Percentiles rank a stretch among this genome's conserved stretches.
Conservation (phyloP, 2,797 vertebrate genomes). For the Peromyscus attwateri region DNA sequence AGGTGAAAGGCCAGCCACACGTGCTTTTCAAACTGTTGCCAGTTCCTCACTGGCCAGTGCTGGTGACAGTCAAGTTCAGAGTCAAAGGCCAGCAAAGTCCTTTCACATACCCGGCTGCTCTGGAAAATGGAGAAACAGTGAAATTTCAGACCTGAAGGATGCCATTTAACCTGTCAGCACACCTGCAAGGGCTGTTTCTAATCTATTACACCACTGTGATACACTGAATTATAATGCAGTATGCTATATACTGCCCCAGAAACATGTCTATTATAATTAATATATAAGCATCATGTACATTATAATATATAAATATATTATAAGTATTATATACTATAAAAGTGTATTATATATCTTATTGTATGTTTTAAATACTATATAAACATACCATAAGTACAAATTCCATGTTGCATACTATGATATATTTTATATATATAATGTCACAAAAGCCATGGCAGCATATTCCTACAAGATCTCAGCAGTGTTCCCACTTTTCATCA, state of each 20-base stretch:
- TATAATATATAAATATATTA: neutral
- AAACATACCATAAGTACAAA: neutral
- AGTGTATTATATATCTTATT: neutral
- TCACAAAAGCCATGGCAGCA: neutral
- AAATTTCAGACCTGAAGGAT: neutral
- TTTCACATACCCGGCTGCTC: neutral
- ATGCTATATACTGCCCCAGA: neutral
- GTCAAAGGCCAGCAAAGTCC: neutral
- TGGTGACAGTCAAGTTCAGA: neutral
- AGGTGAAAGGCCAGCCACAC: neutral
- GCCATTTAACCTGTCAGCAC: neutral
- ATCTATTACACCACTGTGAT: neutral
- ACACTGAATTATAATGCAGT: neutral
- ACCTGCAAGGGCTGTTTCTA: neutral
- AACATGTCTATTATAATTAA: neutral
- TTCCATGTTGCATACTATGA: neutral
- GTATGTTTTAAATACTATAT: neutral
- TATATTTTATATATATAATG: neutral
- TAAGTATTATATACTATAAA: neutral
- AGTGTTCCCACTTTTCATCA: neutral
- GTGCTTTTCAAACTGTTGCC: neutral
- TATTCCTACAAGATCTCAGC: neutral
- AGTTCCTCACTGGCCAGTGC: neutral
- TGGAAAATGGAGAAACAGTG: neutral
- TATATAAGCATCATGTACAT: neutral